These are phyloP conservation scores for Lepisosteus osseus DNA, from an alignment of 2,113 vertebrate species.

Conservation along the genomic window DNA sequence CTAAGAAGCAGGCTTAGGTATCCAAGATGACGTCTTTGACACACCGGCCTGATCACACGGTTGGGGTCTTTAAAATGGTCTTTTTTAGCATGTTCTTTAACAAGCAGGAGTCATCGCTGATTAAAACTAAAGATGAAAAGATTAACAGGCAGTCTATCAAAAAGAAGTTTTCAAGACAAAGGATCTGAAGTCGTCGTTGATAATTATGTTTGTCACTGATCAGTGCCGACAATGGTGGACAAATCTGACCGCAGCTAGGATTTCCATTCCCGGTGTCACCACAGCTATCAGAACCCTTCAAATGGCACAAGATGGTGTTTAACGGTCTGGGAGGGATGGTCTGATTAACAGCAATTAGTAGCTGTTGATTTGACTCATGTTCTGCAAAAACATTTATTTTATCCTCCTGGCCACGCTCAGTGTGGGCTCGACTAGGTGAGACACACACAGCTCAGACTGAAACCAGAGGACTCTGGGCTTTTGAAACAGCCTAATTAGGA, in stretches of 20 bases:
- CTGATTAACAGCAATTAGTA: background rate
- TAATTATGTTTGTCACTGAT: too few relatives aligned
- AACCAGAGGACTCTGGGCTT: background rate
- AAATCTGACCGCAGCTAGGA: background rate
- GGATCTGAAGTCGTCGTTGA: too few relatives aligned
- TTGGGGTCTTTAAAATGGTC: too few relatives aligned
- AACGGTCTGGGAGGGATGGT: constrained; percentile 1
- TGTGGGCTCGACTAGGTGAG: background rate
- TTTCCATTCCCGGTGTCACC: background rate
- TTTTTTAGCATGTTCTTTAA: too few relatives aligned
- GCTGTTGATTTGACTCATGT: constrained; percentile 6
- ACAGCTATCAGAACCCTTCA: background rate
- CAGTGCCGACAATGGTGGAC: background rate
- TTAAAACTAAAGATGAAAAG: too few relatives aligned
- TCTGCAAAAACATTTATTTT: constrained; percentile 9
- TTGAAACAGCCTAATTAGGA: constrained; percentile 11
- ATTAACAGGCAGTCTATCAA: too few relatives aligned
- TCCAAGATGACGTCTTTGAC: too few relatives aligned
- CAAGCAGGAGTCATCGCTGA: too few relatives aligned
- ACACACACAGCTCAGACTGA: background rate
- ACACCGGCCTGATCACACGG: too few relatives aligned
- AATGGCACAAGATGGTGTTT: background rate
- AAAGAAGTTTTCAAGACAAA: too few relatives aligned
- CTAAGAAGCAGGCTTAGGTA: too few relatives aligned
- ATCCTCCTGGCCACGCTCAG: constrained; percentile 5